Conservation (phyloP, 2,113 vertebrate genomes). For the Paradoxurus hermaphroditus region DNA sequence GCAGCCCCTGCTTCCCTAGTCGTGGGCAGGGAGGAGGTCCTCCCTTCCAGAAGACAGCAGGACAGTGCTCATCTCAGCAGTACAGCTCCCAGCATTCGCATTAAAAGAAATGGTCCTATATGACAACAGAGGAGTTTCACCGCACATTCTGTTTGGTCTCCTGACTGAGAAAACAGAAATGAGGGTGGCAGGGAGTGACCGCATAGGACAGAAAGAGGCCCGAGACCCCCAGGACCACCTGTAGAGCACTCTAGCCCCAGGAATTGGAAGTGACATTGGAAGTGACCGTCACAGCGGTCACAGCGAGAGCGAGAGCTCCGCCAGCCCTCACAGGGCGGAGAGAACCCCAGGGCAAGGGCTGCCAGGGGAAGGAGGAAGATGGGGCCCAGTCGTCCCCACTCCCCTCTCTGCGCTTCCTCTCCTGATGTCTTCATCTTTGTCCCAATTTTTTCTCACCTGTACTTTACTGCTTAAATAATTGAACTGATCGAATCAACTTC, state of each 20-base stretch:
- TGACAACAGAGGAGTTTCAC: neutral
- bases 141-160: neutral
- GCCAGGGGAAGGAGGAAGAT: neutral
- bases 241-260: neutral
- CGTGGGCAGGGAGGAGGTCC: neutral
- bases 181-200: neutral
- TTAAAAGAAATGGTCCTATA: neutral
- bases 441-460: neutral
- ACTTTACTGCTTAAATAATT: neutral
- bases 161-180: neutral
- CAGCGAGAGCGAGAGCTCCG: neutral
- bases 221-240: neutral
- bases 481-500: neutral
- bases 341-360: neutral
- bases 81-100: neutral
- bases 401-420: neutral
- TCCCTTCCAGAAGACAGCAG: neutral
- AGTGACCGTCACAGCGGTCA: neutral
- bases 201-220: neutral
- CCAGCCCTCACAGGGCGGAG: neutral
- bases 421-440: neutral
- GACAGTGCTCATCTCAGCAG: neutral
- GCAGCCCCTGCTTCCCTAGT: neutral
- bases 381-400: no score
- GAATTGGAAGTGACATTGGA: neutral